These are phyloP conservation scores for Sebastes trivittatus DNA, from an alignment of 2,797 vertebrate species.

Conservation along the genomic window DNA sequence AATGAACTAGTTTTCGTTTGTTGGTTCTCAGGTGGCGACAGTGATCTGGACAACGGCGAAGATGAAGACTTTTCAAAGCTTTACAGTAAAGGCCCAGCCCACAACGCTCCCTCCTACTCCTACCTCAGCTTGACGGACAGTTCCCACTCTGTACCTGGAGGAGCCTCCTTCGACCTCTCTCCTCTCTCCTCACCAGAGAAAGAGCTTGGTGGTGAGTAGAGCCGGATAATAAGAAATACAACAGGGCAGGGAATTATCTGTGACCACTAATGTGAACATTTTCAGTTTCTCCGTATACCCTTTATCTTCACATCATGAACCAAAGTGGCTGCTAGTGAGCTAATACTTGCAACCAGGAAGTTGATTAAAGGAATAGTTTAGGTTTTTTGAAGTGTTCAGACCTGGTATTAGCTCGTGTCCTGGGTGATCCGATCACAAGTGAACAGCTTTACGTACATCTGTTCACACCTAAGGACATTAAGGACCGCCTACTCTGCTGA, in stretches of 20 bases:
- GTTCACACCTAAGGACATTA: too few relatives aligned
- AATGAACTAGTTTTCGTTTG: fast-evolving
- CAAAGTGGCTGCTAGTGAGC: too few relatives aligned
- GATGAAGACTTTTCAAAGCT: constrained; percentile 26
- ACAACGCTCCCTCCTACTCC: constrained; percentile 21
- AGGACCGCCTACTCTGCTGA: too few relatives aligned
- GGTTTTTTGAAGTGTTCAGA: too few relatives aligned
- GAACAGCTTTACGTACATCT: too few relatives aligned
- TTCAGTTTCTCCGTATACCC: not conserved
- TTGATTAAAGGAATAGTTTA: too few relatives aligned
- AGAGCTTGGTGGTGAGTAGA: constrained; percentile 45
- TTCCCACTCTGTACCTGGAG: constrained; percentile 30
- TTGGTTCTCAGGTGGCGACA: constrained; percentile 49
- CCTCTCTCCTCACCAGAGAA: constrained; percentile 73
- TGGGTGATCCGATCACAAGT: too few relatives aligned
- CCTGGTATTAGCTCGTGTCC: too few relatives aligned
- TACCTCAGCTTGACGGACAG: constrained; percentile 56
- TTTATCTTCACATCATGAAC: not conserved
- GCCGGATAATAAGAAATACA: not conserved
- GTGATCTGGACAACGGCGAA: constrained; percentile 50
- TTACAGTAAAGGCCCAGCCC: not conserved
- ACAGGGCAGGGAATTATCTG: too few relatives aligned
- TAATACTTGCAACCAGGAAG: too few relatives aligned
- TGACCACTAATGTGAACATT: not conserved
- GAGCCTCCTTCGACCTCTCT: constrained; percentile 47